A percentile compares a stretch with the other conserved stretches of the same genome.
Conservation (phyloP, 2,113 vertebrate species). For the Limnothrissa miodon region DNA sequence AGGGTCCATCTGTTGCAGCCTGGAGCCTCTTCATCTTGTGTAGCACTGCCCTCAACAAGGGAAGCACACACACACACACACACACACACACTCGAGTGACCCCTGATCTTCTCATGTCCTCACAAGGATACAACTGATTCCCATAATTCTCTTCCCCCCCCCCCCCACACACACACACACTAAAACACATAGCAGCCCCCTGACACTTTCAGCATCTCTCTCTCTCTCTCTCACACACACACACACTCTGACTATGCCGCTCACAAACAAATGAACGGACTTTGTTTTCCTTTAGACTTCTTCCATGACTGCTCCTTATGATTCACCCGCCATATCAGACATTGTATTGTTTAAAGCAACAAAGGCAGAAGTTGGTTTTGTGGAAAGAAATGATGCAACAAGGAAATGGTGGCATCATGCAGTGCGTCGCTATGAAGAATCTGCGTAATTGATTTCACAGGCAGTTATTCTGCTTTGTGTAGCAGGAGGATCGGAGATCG, state of each 20-base stretch:
- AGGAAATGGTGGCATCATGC: not conserved
- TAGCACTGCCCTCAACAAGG: constrained; percentile 47
- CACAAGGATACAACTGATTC: constrained; percentile 50
- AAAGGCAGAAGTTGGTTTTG: constrained; percentile 1
- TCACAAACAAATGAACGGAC: not conserved
- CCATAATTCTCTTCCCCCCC: constrained; percentile 1
- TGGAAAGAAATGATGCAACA: not conserved
- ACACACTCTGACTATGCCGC: too few species aligned
- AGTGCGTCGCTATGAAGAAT: not conserved
- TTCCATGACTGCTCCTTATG: constrained; percentile 13
- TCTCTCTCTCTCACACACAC: too few species aligned
- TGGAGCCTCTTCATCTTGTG: constrained; percentile 62
- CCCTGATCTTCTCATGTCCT: constrained; percentile 47
- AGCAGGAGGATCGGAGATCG: not conserved
- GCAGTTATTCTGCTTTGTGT: not conserved
- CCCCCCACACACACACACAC: not conserved
- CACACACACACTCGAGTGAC: constrained; percentile 51
- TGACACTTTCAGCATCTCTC: too few species aligned
- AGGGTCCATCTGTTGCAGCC: constrained; percentile 71
- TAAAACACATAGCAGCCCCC: not conserved
- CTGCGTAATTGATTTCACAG: not conserved
- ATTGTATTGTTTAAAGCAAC: constrained; percentile 39
- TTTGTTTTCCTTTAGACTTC: too few species aligned
- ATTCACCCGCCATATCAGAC: constrained; percentile 25
- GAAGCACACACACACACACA: constrained; percentile 49